phyloP scores from a whole-genome alignment of 2,113 vertebrate species.

The Paratilapia polleni region DNA sequence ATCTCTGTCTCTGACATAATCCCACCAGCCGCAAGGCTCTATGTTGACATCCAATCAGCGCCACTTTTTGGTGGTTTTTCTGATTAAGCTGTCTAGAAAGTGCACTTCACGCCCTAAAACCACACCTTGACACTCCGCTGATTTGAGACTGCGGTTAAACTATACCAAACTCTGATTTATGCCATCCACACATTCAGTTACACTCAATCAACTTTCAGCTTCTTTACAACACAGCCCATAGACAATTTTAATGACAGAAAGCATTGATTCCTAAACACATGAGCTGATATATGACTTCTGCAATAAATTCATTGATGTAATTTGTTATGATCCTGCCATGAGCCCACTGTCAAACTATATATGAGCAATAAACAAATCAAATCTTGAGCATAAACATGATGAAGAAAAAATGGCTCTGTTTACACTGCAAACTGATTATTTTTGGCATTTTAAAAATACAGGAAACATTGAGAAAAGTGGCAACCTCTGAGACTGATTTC shows the following conservation, averaged over 20 bases:
- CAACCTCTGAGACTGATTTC: not conserved
- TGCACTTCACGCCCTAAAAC: constrained; percentile 38
- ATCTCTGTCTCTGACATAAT: constrained; percentile 39
- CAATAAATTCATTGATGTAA: constrained; percentile 7
- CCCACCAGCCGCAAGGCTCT: constrained; percentile 22
- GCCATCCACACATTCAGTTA: constrained; percentile 11
- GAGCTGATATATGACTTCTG: not conserved
- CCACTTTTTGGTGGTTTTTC: constrained; percentile 31
- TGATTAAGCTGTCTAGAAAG: constrained; percentile 45
- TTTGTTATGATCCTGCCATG: not conserved
- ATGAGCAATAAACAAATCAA: not conserved
- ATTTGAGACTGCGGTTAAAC: constrained; percentile 49
- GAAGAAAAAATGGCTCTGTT: not conserved
- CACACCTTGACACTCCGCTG: constrained; percentile 25
- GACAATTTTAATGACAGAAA: not conserved
- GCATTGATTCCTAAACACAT: not conserved
- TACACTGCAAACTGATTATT: not conserved
- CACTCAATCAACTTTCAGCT: not conserved
- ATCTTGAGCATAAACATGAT: not conserved
- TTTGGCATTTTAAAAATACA: not conserved
- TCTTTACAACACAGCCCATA: not conserved
- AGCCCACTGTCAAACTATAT: not conserved
- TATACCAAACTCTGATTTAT: constrained; percentile 23
- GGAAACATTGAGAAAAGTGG: not conserved
- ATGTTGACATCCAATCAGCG: constrained; percentile 48